These are phyloP conservation scores for Aurelia aurita DNA, from an alignment of 30 jellyfish, hydroid and myxozoan genomes.

Conservation along the genomic window DNA sequence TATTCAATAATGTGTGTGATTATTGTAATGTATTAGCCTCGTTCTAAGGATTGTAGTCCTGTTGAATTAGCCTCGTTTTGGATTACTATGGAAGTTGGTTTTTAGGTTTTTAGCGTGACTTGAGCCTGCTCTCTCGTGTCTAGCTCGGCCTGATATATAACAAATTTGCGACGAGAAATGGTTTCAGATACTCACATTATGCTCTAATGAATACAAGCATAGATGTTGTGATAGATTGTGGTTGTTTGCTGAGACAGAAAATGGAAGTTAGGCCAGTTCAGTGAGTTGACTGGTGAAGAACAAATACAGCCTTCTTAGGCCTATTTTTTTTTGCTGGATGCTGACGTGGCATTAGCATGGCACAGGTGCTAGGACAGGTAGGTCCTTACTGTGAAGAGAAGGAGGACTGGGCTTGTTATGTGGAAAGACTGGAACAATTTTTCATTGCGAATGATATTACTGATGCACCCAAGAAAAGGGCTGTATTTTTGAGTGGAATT, in stretches of 20 bases:
- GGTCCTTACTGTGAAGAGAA: slow-evolving; percentile 35
- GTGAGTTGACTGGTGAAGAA: slow-evolving; percentile 55
- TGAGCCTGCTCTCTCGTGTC: too few species aligned
- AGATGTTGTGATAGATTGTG: neutral
- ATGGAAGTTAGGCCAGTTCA: slow-evolving; percentile 5
- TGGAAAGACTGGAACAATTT: slow-evolving; percentile 58
- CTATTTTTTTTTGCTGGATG: slow-evolving; percentile 19
- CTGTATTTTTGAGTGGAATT: slow-evolving; percentile 25
- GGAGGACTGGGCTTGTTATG: slow-evolving; percentile 57
- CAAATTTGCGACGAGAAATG: neutral
- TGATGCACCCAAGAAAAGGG: slow-evolving; percentile 31
- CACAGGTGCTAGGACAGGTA: slow-evolving; percentile 14
- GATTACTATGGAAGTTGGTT: too few species aligned
- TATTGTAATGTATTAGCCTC: too few species aligned
- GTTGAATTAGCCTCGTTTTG: too few species aligned
- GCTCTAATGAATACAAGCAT: slow-evolving; percentile 11
- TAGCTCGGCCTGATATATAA: too few species aligned
- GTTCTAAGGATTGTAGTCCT: too few species aligned
- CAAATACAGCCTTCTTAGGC: slow-evolving; percentile 29
- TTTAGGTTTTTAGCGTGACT: too few species aligned
- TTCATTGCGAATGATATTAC: slow-evolving; percentile 47
- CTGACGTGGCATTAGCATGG: slow-evolving; percentile 34
- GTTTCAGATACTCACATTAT: slow-evolving; percentile 24
- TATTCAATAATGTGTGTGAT: too few species aligned
- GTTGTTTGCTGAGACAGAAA: neutral